Evolutionary conservation across 2,888 invertebrate species (phyloP).

Genomic region (Papilio elwesi): DNA sequence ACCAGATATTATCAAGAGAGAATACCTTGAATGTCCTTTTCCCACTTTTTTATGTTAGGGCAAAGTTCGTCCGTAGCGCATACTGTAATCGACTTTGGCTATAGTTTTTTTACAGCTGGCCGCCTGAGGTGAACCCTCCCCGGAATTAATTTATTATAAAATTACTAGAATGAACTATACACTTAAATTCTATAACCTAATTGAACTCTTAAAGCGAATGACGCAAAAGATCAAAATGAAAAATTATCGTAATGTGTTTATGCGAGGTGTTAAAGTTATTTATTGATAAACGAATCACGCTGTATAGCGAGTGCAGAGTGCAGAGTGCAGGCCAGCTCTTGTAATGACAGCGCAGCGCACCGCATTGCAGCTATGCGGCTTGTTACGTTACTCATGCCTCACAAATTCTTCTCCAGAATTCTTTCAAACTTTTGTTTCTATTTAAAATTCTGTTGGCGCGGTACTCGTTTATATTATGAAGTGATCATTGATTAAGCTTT

Average conservation of each 20-base stretch:
- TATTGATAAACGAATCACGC: conserved; percentile 18
- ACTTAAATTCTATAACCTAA: no score
- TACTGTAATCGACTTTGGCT: no score
- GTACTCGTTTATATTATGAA: conserved; percentile 7
- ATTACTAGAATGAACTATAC: no score
- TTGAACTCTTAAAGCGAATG: neutral
- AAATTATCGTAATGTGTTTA: neutral
- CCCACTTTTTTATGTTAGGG: no score
- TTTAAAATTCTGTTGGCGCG: conserved; percentile 19
- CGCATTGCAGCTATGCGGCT: conserved; percentile 40
- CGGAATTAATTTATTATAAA: no score
- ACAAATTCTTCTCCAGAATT: conserved; percentile 31
- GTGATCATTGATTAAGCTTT: conserved; percentile 4
- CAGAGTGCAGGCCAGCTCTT: conserved; percentile 30
- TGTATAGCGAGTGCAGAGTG: conserved; percentile 23
- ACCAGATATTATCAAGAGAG: no score
- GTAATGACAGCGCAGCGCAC: conserved; percentile 37
- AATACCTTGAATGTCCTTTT: no score
- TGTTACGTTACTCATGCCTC: conserved; percentile 27
- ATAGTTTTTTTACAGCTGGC: no score
- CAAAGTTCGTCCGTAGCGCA: no score
- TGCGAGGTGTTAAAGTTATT: neutral
- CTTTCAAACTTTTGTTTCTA: conserved; percentile 30
- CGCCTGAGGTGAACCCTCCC: no score
- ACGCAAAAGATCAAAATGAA: neutral